Percentiles rank a stretch among this genome's conserved stretches.
phyloP scores from a whole-genome alignment of 1,140 invertebrate genomes.

The Leptonema lineaticorne region DNA sequence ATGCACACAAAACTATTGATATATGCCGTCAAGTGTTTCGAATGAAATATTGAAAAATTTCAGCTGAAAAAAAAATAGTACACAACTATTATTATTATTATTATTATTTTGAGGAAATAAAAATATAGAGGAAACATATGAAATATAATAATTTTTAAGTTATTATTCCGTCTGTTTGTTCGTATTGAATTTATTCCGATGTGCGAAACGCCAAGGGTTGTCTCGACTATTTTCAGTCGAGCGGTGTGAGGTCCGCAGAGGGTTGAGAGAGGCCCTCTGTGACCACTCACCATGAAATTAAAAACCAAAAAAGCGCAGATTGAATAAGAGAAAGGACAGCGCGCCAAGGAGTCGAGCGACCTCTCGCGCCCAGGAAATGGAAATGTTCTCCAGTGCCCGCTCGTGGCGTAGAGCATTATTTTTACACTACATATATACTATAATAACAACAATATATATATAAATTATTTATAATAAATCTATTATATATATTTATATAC shows the following conservation, averaged over 20 bases:
- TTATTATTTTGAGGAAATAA: too few species aligned
- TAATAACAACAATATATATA: not conserved
- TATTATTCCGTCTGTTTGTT: too few species aligned
- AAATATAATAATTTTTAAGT: too few species aligned
- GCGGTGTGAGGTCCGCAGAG: slow-evolving; percentile 12
- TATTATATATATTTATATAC: too few species aligned
- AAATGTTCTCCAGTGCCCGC: slow-evolving; percentile 30
- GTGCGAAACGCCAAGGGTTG: too few species aligned
- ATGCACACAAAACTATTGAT: not conserved
- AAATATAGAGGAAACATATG: too few species aligned
- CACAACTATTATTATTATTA: too few species aligned
- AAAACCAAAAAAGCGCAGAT: slow-evolving; percentile 43
- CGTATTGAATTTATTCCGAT: too few species aligned
- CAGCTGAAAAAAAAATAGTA: too few species aligned
- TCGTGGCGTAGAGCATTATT: too few species aligned
- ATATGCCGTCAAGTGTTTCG: slow-evolving; percentile 23
- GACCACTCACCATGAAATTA: slow-evolving; percentile 42
- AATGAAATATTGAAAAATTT: slow-evolving; percentile 25
- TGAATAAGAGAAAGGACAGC: slow-evolving; percentile 42
- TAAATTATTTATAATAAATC: too few species aligned
- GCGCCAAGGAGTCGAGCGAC: slow-evolving; percentile 29
- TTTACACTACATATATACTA: not conserved
- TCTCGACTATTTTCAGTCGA: not conserved
- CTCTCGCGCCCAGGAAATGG: slow-evolving; percentile 32
- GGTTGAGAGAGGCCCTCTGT: slow-evolving; percentile 34